Conservation (phyloP, 2,113 vertebrate genomes). For the Neopipo cinnamomea region DNA sequence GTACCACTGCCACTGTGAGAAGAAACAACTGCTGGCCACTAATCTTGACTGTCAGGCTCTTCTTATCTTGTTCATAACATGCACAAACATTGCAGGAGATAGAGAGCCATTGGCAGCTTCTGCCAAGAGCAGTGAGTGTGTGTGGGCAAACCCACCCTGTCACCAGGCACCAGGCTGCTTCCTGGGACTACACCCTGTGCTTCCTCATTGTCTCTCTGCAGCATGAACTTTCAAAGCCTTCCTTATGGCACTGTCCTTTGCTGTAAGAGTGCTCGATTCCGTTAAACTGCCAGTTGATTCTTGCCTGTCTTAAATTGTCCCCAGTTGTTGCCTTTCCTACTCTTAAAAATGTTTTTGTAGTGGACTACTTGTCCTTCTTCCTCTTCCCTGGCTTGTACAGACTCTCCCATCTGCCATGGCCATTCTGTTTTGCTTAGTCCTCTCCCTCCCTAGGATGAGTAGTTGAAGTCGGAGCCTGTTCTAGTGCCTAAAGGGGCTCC, state of each 20-base stretch:
- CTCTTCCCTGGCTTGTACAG: neutral
- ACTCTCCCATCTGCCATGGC: neutral
- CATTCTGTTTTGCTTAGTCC: neutral
- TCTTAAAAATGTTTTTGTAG: neutral
- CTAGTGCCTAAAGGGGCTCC: neutral
- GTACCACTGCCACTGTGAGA: neutral
- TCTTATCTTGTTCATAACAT: neutral
- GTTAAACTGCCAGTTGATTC: neutral
- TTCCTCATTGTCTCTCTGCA: neutral
- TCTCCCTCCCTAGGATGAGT: neutral
- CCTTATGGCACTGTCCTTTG: neutral
- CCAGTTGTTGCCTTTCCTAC: neutral
- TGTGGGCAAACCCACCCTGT: neutral
- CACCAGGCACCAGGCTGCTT: neutral
- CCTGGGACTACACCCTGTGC: neutral
- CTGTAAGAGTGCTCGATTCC: neutral
- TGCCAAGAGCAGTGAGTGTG: neutral
- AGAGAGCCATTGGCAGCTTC: neutral
- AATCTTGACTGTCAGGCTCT: neutral
- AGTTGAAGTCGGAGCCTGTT: neutral
- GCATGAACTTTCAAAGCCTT: neutral
- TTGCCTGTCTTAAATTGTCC: neutral
- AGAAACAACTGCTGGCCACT: neutral
- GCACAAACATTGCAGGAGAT: neutral
- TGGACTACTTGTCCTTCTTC: neutral